Evolutionary conservation across 1,140 invertebrate species (phyloP).

Genomic region (Habropoda laboriosa): DNA sequence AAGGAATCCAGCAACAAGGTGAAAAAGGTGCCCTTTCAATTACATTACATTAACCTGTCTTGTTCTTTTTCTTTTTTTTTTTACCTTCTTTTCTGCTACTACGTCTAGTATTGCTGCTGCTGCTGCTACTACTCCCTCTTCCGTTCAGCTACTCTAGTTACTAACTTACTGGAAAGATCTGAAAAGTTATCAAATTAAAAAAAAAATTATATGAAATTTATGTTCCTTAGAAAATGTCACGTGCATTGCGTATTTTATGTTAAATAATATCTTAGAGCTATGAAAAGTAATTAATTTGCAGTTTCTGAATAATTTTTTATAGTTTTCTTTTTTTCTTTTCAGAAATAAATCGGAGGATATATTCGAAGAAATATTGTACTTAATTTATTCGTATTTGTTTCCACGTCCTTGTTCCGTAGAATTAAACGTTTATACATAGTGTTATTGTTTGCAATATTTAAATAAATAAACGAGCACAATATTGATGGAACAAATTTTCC

Average conservation of each 20-base stretch:
- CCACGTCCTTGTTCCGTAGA: neutral
- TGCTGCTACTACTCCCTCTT: neutral
- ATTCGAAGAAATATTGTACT: too few species aligned
- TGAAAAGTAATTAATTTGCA: neutral
- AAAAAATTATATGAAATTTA: neutral
- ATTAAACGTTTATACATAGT: neutral
- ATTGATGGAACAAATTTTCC: neutral
- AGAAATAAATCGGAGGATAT: too few species aligned
- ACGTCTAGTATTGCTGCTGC: too few species aligned
- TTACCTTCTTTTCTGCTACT: neutral
- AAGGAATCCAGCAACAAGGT: slow-evolving; percentile 84
- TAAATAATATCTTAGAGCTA: neutral
- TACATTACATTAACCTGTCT: slow-evolving; percentile 49
- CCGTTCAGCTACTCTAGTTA: slow-evolving; percentile 2
- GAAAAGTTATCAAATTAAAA: too few species aligned
- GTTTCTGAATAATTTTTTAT: too few species aligned
- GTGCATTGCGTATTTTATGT: neutral
- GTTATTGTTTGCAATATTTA: neutral
- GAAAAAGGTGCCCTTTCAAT: slow-evolving; percentile 83
- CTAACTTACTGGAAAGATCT: too few species aligned
- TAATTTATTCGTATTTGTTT: too few species aligned
- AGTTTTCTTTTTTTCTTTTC: too few species aligned
- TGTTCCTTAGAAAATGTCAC: neutral
- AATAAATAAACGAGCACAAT: neutral
- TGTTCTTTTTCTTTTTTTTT: slow-evolving; percentile 33